Conservation (phyloP, 2,797 vertebrate genomes). For the Apodemus agrarius region DNA sequence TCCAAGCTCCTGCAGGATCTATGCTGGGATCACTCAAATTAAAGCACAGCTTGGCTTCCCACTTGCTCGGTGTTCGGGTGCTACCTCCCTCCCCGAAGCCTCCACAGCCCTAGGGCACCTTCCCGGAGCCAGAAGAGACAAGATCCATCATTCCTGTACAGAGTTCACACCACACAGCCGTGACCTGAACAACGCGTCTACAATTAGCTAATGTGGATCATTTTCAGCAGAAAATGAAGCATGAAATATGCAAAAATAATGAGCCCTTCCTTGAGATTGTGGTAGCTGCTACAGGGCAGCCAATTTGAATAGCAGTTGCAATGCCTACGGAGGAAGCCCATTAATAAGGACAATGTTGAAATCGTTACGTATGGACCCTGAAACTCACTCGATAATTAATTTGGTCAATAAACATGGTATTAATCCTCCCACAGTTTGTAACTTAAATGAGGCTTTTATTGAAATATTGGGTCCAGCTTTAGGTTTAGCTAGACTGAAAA, state of each 20-base stretch:
- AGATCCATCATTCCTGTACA: constrained; percentile 3
- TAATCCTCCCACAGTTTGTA: constrained; percentile 71
- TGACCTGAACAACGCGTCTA: constrained; percentile 63
- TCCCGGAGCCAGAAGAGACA: background rate
- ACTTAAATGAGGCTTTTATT: constrained; percentile 74
- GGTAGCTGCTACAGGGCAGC: constrained; percentile 62
- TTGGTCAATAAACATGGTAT: constrained; percentile 70
- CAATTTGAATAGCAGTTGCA: constrained; percentile 59
- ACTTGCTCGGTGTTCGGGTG: background rate
- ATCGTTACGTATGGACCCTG: constrained; percentile 58
- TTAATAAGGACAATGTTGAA: constrained; percentile 69
- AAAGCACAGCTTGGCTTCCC: background rate
- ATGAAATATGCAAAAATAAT: constrained; percentile 76
- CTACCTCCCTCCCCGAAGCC: background rate
- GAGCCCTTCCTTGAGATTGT: constrained; percentile 65
- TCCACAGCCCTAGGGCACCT: background rate
- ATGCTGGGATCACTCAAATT: background rate
- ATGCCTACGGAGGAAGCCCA: constrained; percentile 58
- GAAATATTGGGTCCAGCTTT: constrained; percentile 68
- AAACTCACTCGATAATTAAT: constrained; percentile 73
- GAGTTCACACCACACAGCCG: background rate
- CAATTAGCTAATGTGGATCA: constrained; percentile 73
- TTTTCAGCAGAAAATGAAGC: constrained; percentile 75
- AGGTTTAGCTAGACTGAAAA: constrained; percentile 30
- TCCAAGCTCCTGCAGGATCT: background rate